Base-by-base conservation (phyloP, 1,140 invertebrate species). In the Drosophila pseudoobscura region DNA sequence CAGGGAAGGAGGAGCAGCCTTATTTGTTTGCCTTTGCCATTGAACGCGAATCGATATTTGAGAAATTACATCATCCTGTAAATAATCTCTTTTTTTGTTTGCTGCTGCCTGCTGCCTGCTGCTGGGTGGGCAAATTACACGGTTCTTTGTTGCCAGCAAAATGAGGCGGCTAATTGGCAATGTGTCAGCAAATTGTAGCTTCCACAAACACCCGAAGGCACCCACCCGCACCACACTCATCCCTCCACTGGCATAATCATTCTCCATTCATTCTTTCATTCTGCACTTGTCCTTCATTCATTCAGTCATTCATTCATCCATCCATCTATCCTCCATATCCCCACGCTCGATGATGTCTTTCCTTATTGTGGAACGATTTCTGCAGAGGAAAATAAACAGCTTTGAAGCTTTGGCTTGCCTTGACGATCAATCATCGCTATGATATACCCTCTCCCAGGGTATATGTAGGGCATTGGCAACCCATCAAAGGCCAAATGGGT, bases 91-190 rank as follows among this genome's bases (percentile, higher is more conserved):
- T 31, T 9, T 31, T 31, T 31, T 64, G 78, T 71, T 70, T 64
- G 66, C 46, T 45, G 26, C 46, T 35, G 7, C 20, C 35, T 31
- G 51, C 47, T 39, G n/a, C 26, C 75, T 68, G 51, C 63, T 64
- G 58, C 47, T 53, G 53, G 24, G 24, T 26, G 24, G 24, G 24
- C 24, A 66, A 71, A 58, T 65, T 70, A 69, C 66, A 70, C 51
- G 50, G 56, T 15, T 56, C 55, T 57, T 79, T 75, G 70, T 73
- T 51, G 69, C 35, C 35, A 73, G 69, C 55, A 51, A 73, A 73
- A 73, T 73, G 70, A 73, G 58, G 69, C 57, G 60, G 64, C 77
- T 82, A 82, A 82, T 82, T 82, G 78, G 79, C 78, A 82, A 61
- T 82, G 60, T 83, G 74, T 82, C 79, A 83, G 79, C 79, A 65